Base-by-base conservation (phyloP, 2,888 invertebrate genomes). In the Xestobium rufovillosum region DNA sequence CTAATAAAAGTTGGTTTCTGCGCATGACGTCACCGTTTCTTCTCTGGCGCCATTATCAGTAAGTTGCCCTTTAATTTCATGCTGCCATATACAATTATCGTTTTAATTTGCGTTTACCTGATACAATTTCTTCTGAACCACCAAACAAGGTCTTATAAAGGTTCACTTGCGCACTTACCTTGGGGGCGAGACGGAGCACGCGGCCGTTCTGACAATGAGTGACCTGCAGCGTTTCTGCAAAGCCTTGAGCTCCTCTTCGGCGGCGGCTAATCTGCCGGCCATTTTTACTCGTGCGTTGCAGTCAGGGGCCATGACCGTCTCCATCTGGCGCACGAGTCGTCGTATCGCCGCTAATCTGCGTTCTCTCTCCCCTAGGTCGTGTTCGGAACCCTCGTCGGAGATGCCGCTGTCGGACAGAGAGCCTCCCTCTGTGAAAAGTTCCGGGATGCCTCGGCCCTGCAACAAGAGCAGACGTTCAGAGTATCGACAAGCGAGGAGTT, bases 391-490 rank as follows among this genome's bases (percentile, higher is more conserved):
- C 40, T 82, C 82, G 59, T 83, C 83, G 4, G 82, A 83, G 50
- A 83, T 83, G n/a, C 83, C 83, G 16, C 81, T 81, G 68, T 83
- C 83, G 0, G 83, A 83, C 41, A 80, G 65, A n/a, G 81, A 82
- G 42, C 80, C 80, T 52, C 76, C 75, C 37, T 65, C 65, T 8
- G 60, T 59, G 39, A 66, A 59, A 39, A 66, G 54, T 65, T 70
- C 61, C 60, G 55, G 68, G 60, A 51, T 65, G 58, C 51, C 66
- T 56, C 45, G 71, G 52, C 45, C 71, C 72, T 52, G 63, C 54
- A 61, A 58, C 39, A 44, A 49, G 43, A 38, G 31, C 27, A 34
- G 23, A 19, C 6, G 26, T 3, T 10, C 26, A 3, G 26, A 10
- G 26, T 11, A 26, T 11, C 10, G 10, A 3, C n/a, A n/a, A n/a